These are phyloP conservation scores for Trypoxylus dichotomus DNA, from an alignment of 1,140 invertebrate genomes.

Conservation along the genomic window DNA sequence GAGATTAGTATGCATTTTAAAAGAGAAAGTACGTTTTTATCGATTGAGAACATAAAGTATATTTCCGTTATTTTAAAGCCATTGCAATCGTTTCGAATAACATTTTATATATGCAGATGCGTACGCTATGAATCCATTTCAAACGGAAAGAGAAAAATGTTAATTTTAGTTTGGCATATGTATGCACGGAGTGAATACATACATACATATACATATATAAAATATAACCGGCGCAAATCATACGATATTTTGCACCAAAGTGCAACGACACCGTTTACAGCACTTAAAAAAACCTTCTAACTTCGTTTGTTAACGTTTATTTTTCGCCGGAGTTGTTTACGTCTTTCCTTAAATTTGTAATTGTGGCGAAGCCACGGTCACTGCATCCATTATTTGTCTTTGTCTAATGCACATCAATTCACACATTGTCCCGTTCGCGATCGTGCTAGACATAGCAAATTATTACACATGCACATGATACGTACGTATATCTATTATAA, in stretches of 20 bases:
- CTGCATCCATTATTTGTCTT: not conserved
- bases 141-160: constrained; percentile 18
- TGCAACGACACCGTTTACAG: not conserved
- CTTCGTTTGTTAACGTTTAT: constrained; percentile 18
- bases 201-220: not conserved
- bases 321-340: constrained; percentile 16
- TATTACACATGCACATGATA: not conserved
- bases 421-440: not conserved
- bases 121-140: not conserved
- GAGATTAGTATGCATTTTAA: too few species aligned
- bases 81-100: too few species aligned
- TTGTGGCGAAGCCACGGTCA: constrained; percentile 4
- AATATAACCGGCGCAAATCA: not conserved
- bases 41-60: too few species aligned
- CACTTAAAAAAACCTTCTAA: constrained; percentile 13
- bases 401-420: not conserved
- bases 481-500: not conserved
- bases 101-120: too few species aligned
- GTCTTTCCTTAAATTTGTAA: constrained; percentile 24
- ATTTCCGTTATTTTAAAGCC: too few species aligned
- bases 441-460: not conserved
- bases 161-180: constrained; percentile 3
- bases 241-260: constrained; percentile 16
- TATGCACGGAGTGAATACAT: too few species aligned
- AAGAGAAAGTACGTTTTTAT: too few species aligned